phyloP scores from a whole-genome alignment of 2,888 invertebrate species.

The Zootermopsis nevadensis region DNA sequence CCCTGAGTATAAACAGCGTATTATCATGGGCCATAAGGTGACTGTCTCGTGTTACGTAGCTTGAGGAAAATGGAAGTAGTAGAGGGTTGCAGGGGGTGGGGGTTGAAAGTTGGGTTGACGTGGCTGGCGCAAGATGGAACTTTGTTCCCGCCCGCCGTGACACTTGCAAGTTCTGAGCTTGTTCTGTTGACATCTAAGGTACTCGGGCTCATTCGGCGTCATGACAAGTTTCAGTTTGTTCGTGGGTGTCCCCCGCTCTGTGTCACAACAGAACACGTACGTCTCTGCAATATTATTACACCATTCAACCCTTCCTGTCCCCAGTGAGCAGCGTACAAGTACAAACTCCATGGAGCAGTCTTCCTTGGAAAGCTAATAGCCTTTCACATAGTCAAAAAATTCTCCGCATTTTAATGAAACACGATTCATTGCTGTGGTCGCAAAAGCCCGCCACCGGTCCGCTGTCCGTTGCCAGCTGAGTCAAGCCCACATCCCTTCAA shows the following conservation, averaged over 20 bases:
- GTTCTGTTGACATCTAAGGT: constrained; percentile 34
- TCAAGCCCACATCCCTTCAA: no score
- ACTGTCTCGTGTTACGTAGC: neutral
- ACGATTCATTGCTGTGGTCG: no score
- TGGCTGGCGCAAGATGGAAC: constrained; percentile 8
- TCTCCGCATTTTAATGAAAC: no score
- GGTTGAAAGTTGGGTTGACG: constrained; percentile 17
- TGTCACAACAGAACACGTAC: constrained; percentile 21
- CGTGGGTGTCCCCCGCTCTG: neutral
- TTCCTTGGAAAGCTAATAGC: no score
- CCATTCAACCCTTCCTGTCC: neutral
- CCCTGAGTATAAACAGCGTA: constrained; percentile 29
- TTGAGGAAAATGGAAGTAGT: neutral
- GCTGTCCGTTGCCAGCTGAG: no score
- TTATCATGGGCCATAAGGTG: constrained; percentile 13
- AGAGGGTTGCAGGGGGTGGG: neutral
- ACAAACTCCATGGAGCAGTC: neutral
- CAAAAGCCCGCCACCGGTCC: no score
- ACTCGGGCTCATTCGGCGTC: neutral
- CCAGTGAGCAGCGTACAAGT: neutral
- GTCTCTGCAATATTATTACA: neutral
- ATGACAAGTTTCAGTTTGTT: constrained; percentile 34
- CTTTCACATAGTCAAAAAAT: no score
- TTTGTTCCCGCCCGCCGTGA: constrained; percentile 28
- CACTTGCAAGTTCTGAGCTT: constrained; percentile 34